phyloP scores from a whole-genome alignment of 2,113 vertebrate species.

The Illadopsis cleaveri region DNA sequence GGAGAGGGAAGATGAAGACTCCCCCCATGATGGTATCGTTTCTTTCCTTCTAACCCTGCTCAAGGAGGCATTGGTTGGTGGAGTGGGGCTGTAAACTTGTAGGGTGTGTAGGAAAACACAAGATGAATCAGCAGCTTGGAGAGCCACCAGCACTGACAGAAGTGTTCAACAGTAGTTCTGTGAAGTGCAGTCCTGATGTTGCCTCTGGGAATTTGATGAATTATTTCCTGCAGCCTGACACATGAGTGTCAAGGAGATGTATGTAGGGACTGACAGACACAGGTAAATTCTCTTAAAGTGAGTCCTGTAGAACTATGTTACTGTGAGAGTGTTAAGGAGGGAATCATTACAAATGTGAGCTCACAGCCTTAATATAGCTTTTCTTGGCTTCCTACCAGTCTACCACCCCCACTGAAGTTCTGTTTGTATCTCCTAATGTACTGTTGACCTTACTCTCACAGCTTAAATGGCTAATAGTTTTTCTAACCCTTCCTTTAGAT shows the following conservation, averaged over 20 bases:
- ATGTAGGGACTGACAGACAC: background rate
- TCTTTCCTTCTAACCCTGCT: background rate
- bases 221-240: background rate
- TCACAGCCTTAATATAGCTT: background rate
- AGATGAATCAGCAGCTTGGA: background rate
- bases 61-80: background rate
- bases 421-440: background rate
- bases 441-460: background rate
- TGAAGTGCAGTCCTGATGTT: accelerated
- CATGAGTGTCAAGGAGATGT: background rate
- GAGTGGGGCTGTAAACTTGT: background rate
- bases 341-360: background rate
- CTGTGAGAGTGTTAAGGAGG: background rate
- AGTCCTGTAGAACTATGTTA: background rate
- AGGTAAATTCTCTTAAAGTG: background rate
- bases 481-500: background rate
- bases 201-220: background rate
- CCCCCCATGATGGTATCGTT: background rate
- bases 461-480: background rate
- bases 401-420: background rate
- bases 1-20: too few species aligned
- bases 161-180: accelerated
- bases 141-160: background rate
- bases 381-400: background rate
- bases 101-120: background rate